Base-by-base conservation (phyloP, 2,113 vertebrate genomes). In the Indicator maculatus region DNA sequence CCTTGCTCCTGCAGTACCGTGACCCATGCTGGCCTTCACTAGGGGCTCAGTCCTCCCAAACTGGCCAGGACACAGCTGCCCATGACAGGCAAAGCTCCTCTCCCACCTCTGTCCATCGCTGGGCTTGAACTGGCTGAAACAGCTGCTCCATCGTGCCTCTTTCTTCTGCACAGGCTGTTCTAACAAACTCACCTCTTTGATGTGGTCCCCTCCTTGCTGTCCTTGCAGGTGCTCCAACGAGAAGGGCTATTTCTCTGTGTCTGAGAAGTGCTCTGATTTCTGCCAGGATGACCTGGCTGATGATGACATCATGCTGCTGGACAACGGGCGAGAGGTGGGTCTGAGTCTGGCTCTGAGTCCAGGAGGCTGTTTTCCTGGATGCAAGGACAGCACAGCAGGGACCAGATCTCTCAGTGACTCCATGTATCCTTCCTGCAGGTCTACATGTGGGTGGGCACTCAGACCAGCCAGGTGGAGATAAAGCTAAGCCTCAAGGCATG, bases 401-500 rank as follows among this genome's bases (percentile, higher is more conserved):
- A 21, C 27, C 0, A 1, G 39, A 13, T 45, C 39, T 36, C 2
- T 9, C n/a, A 0, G 6, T 1, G 17, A 50, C 16, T 84, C 45
- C 17, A 8, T 7, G 19, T 18, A 5, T 50, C 66, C 76, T 28
- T 72, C 71, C 89, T 17, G 0, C 97, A 99, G 99, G 99, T 99
- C 81, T 99, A 99, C 97, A 99, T 99, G 99, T 99, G 99, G 99
- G 99, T 99, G 15, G 99, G 99, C 53, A 98, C 98, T 27, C 99
- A 99, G 97, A 99, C 99, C 58, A 99, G 99, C 97, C 99, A 99
- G 92, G 99, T 99, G 96, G 99, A 99, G 96, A 99, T 99, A 96
- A 99, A 99, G 93, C 97, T 99, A 41, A 99, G 99, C 93, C 98
- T 99, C 77, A 99, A 99, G 96, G 99, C 99, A 0, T 99, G 99